phyloP scores from a whole-genome alignment of 2,113 vertebrate species.

The Gopherus evgoodei region DNA sequence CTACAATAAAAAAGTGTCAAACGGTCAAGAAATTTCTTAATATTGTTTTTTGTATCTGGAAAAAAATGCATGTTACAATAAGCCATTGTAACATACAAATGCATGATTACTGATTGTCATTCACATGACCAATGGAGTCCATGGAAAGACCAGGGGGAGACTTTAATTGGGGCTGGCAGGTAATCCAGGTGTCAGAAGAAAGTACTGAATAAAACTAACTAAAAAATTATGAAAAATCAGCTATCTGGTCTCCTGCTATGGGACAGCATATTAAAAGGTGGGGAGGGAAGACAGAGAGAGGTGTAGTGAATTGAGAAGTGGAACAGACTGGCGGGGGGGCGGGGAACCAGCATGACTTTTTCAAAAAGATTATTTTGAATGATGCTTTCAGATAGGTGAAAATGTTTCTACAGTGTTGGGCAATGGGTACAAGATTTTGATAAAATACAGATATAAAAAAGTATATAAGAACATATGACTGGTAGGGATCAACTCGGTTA shows the following conservation, averaged over 20 bases:
- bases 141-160: not conserved
- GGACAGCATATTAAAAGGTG: not conserved
- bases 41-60: not conserved
- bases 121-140: not conserved
- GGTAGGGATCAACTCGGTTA: not conserved
- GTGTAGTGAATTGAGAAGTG: not conserved
- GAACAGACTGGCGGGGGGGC: not conserved
- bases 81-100: no score
- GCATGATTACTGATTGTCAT: not conserved
- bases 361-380: no score
- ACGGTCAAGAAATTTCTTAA: constrained; percentile 12
- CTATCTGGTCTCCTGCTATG: not conserved
- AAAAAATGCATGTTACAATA: no score
- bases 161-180: not conserved
- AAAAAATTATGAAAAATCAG: not conserved
- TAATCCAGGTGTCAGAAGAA: not conserved
- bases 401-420: not conserved
- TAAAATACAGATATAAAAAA: not conserved
- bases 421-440: not conserved
- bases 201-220: not conserved
- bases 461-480: not conserved
- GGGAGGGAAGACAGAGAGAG: no score
- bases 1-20: not conserved
- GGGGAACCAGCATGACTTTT: not conserved
- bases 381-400: not conserved